Conservation (phyloP, 2,113 vertebrate genomes). For the Aramus guarauna region DNA sequence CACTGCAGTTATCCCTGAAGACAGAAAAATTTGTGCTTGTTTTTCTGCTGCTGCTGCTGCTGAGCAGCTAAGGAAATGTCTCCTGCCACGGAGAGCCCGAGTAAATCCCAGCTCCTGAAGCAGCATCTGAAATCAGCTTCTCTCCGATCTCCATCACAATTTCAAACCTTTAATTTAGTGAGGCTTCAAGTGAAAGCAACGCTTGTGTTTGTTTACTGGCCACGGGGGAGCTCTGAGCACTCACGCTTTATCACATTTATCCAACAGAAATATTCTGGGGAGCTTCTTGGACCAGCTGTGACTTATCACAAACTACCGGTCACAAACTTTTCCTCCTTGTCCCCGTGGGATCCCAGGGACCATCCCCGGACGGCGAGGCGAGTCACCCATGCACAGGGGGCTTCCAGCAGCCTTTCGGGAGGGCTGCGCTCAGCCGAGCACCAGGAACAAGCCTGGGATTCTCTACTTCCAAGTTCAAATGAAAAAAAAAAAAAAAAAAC, state of each 20-base stretch:
- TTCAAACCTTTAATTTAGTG: not conserved
- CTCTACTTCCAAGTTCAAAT: not conserved
- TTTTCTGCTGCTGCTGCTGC: slow-evolving; percentile 1
- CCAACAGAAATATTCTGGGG: not conserved
- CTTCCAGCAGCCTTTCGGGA: not conserved
- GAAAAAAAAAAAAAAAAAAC: not conserved
- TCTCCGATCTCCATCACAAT: not conserved
- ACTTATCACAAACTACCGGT: not conserved
- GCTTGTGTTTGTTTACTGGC: not conserved
- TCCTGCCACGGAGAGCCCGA: not conserved
- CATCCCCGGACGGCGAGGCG: accelerated
- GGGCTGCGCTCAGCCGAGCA: too few relatives aligned
- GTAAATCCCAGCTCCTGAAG: not conserved
- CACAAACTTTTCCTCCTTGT: not conserved
- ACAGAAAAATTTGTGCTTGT: slow-evolving; percentile 12
- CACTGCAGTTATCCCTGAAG: slow-evolving; percentile 18
- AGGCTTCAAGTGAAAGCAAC: not conserved
- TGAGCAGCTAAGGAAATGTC: slow-evolving; percentile 3
- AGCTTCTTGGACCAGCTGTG: not conserved
- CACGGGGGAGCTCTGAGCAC: not conserved
- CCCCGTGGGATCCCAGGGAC: not conserved
- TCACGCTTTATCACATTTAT: not conserved
- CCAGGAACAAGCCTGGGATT: not conserved
- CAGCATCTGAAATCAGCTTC: not conserved
- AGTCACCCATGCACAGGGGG: not conserved